Conservation (phyloP, 2,888 invertebrate genomes). For the Ectropis crepuscularia region DNA sequence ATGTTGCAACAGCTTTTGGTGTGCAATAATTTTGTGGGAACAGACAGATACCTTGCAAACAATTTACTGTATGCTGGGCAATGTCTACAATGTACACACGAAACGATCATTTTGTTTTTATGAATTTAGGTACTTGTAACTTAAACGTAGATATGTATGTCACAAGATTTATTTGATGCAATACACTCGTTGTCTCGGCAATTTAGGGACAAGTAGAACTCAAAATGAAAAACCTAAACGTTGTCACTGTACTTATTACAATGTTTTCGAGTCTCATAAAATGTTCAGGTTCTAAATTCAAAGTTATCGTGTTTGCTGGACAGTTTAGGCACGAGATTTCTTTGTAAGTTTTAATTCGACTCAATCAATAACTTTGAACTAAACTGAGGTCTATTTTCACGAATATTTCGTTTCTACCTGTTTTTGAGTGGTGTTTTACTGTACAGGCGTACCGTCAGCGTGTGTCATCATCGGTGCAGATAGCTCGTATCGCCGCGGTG, state of each 20-base stretch:
- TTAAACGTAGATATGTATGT: not conserved
- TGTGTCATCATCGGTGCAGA: conserved; percentile 91
- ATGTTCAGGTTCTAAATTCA: too few relatives aligned
- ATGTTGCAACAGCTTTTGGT: conserved; percentile 34
- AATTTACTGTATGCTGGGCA: conserved; percentile 24
- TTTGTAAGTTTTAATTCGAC: too few relatives aligned
- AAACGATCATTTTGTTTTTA: conserved; percentile 2
- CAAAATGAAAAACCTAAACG: not conserved
- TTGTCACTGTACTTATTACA: not conserved
- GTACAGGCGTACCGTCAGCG: conserved; percentile 91
- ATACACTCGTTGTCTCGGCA: not conserved
- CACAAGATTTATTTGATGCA: too few relatives aligned
- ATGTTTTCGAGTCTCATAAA: not conserved
- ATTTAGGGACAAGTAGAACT: not conserved
- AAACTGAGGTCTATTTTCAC: too few relatives aligned
- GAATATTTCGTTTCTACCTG: too few relatives aligned
- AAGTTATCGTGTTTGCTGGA: too few relatives aligned
- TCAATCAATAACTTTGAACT: too few relatives aligned
- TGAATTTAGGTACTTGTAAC: not conserved
- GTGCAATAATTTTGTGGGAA: conserved; percentile 35
- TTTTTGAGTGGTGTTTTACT: conserved; percentile 36
- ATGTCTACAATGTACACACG: conserved; percentile 6
- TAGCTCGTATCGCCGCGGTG: conserved; percentile 93
- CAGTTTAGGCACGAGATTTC: too few relatives aligned
- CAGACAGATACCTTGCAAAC: conserved; percentile 27